Percentiles rank a stretch among this genome's conserved stretches.
These are phyloP conservation scores for Gymnarchus niloticus DNA, from an alignment of 2,113 vertebrate species.

Conservation along the genomic window DNA sequence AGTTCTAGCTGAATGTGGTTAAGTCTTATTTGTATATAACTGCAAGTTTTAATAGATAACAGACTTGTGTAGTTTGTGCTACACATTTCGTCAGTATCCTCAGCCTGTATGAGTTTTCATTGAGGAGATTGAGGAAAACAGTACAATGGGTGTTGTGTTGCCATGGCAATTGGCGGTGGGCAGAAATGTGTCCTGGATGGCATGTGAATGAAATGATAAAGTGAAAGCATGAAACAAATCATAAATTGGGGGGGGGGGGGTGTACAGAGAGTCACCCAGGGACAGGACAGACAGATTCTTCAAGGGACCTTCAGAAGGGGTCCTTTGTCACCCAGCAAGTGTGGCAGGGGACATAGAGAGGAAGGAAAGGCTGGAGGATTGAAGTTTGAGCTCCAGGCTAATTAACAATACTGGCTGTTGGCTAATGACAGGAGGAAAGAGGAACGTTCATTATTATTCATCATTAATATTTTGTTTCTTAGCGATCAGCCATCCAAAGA, in stretches of 20 bases:
- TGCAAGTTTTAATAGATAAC: neutral
- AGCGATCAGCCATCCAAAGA: neutral
- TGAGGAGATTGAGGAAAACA: constrained; percentile 51
- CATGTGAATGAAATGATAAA: constrained; percentile 25
- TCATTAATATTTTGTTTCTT: neutral
- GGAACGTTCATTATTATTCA: neutral
- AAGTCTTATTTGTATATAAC: neutral
- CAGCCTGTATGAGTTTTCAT: constrained; percentile 54
- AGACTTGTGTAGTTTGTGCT: constrained; percentile 13
- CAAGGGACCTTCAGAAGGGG: neutral
- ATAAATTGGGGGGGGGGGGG: neutral
- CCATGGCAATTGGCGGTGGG: constrained; percentile 40
- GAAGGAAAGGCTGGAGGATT: neutral
- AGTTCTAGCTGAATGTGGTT: neutral
- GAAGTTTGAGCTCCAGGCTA: neutral
- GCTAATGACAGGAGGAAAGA: neutral
- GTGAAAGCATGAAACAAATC: constrained; percentile 17
- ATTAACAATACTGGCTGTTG: neutral
- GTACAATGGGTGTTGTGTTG: constrained; percentile 43
- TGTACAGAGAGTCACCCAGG: neutral
- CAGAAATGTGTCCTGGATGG: constrained; percentile 33
- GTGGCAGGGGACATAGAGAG: neutral
- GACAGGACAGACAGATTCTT: neutral
- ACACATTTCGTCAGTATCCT: constrained; percentile 46
- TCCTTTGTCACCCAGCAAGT: too few relatives aligned